Evolutionary conservation across 2,888 invertebrate genomes (phyloP).

Genomic region (Labia minor): DNA sequence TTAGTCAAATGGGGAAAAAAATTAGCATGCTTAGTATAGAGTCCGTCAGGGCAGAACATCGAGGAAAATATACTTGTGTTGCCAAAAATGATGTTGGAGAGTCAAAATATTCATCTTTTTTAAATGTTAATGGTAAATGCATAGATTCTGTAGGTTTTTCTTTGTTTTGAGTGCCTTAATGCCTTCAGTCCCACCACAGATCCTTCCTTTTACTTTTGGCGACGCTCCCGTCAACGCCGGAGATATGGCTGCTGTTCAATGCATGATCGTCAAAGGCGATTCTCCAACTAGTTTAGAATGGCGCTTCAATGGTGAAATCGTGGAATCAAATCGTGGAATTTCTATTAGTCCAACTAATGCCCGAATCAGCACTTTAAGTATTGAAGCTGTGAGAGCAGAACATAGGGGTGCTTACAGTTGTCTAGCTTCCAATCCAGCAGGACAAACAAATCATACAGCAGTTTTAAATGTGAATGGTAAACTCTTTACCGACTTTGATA

Average conservation of each 20-base stretch:
- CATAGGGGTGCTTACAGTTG: constrained; percentile 64
- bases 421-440: constrained; percentile 55
- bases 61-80: constrained; percentile 62
- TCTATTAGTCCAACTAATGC: constrained; percentile 54
- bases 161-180: not conserved
- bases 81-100: constrained; percentile 57
- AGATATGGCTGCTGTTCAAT: constrained; percentile 50
- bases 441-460: constrained; percentile 49
- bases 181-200: constrained; percentile 49
- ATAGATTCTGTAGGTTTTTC: not conserved
- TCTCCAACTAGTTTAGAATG: constrained; percentile 61
- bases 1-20: constrained; percentile 36
- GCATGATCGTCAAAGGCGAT: constrained; percentile 57
- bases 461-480: constrained; percentile 58
- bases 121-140: constrained; percentile 58
- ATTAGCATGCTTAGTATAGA: constrained; percentile 59
- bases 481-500: too few species aligned
- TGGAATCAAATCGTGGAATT: constrained; percentile 46
- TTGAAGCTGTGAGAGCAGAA: constrained; percentile 50
- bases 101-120: constrained; percentile 50
- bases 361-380: constrained; percentile 53
- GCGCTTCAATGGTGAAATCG: constrained; percentile 53
- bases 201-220: constrained; percentile 48
- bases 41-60: constrained; percentile 59
- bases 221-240: constrained; percentile 53